Evolutionary conservation across 1,140 invertebrate species (phyloP), one percentile per base, ranked within the genome.

Genomic region (Orius insidiosus): DNA sequence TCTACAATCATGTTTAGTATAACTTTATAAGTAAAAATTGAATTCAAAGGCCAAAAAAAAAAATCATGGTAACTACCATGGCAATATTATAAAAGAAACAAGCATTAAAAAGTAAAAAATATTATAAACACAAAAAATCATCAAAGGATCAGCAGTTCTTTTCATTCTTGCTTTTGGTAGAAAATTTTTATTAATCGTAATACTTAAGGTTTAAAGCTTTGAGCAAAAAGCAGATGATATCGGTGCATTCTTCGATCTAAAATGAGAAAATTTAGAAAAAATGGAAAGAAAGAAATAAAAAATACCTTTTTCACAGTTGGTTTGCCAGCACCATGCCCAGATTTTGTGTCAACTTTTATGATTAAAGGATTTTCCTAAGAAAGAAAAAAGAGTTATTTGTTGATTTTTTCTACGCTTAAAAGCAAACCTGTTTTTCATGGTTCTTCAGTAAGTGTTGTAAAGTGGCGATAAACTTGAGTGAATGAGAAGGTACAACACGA

Each of bases 251-350:
- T 52, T 90, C 85, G 57, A 95, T 94, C 78, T 87, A 66, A 48
- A 76, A 74, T 51, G 53, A 56, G 57, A 55, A 52, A 47, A 49
- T 53, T 46, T 31, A 44, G 39, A 10, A 42, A 15, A 40, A 14
- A 32, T 39, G 53, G 41, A 30, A 11, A 6, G 16, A 10, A 40
- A 3, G 38, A 10, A 40, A 40, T 4, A 18, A 15, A 40, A 18
- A 40, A 13, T 43, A 65, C 82, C 49, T 85, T 64, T 76, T 94
- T 94, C 5, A 73, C 65, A n/a, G 89, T 96, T 42, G 94, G 92
- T 64, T 97, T 98, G 15, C 93, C 93, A 53, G 76, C 72, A 40
- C 95, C 94, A 68, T 98, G 95, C 0, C 95, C 95, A 35, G 92
- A 82, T 66, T 95, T 93, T 7, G 84, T 90, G 58, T 98, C 93